Conservation (phyloP, 2,797 vertebrate genomes). For the Halcyon badia region DNA sequence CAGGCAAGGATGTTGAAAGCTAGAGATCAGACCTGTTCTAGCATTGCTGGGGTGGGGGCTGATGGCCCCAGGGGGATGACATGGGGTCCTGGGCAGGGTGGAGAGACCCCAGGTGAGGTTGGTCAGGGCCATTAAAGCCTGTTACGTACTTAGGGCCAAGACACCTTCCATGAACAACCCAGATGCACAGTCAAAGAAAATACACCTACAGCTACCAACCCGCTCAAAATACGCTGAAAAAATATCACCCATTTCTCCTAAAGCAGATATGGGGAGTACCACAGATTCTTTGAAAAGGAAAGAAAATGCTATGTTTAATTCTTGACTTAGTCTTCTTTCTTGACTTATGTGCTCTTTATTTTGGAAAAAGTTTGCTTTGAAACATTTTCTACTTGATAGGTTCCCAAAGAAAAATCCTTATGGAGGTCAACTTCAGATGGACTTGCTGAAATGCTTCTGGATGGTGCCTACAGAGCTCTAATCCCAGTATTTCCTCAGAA, state of each 20-base stretch:
- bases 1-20: neutral
- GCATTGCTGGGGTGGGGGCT: neutral
- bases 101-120: neutral
- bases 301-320: neutral
- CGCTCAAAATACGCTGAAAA: neutral
- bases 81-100: too few species aligned
- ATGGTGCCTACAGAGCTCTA: neutral
- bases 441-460: neutral
- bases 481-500: neutral
- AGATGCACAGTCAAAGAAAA: neutral
- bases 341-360: neutral
- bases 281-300: neutral
- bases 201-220: neutral
- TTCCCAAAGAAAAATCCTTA: neutral
- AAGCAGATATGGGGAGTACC: neutral
- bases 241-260: neutral
- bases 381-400: neutral
- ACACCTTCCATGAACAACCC: neutral
- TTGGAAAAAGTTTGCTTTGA: neutral
- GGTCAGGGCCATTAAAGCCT: neutral
- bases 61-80: neutral
- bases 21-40: rapidly evolving
- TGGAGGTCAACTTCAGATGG: neutral
- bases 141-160: neutral
- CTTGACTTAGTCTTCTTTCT: neutral